Percentiles rank a stretch among this genome's conserved stretches.
Evolutionary conservation across 2,113 vertebrate species (phyloP).

Genomic region (Lagopus leucura): DNA sequence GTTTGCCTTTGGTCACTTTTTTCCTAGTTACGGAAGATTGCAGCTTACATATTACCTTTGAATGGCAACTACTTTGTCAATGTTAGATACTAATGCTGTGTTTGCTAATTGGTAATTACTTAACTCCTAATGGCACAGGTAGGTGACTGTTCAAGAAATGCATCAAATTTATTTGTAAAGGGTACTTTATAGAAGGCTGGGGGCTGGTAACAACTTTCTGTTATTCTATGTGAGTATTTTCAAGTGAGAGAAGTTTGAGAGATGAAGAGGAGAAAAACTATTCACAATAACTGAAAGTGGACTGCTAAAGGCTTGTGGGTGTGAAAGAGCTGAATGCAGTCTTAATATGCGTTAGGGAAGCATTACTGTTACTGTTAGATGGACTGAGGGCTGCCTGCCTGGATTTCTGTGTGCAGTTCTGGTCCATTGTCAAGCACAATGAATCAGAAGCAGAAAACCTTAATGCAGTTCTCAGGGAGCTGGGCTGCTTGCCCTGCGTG

Average conservation of each 20-base stretch:
- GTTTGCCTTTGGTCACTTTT: conserved; percentile 34
- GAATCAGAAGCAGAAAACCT: not conserved
- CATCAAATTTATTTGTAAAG: not conserved
- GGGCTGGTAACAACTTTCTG: not conserved
- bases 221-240: not conserved
- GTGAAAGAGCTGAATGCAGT: not conserved
- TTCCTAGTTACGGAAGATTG: not conserved
- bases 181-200: not conserved
- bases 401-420: not conserved
- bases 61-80: not conserved
- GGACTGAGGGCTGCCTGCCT: not conserved
- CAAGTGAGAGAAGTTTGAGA: not conserved
- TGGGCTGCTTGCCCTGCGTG: not conserved
- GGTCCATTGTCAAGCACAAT: not conserved
- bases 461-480: not conserved
- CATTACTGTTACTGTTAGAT: not conserved
- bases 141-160: not conserved
- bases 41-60: not conserved
- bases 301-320: not conserved
- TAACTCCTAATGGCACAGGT: not conserved
- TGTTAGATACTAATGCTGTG: not conserved
- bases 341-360: not conserved
- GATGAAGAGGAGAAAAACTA: not conserved
- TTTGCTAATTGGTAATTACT: not conserved
- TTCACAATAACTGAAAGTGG: not conserved